Evolutionary conservation across 1,140 invertebrate species (phyloP).

Genomic region (Trichonephila inaurata): DNA sequence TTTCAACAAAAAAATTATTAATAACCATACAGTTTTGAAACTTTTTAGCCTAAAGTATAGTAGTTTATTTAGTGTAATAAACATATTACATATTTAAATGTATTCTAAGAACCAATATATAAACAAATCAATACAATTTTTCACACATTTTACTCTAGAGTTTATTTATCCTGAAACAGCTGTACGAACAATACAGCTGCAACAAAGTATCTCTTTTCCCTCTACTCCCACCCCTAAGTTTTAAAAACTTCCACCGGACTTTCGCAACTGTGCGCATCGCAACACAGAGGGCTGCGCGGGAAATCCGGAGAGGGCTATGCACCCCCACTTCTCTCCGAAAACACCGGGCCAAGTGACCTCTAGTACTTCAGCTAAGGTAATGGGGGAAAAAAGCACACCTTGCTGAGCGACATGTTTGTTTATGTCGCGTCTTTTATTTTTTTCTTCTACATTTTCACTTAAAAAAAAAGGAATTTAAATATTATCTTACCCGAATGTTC

Average conservation of each 20-base stretch:
- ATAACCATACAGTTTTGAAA: no score
- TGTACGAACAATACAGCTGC: background rate
- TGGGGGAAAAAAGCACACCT: background rate
- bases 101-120: no score
- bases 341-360: background rate
- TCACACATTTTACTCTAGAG: no score
- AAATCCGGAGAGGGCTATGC: background rate
- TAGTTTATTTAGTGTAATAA: no score
- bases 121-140: no score
- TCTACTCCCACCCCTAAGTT: background rate
- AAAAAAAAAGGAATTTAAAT: background rate
- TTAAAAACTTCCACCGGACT: background rate
- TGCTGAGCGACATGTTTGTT: constrained; percentile 12
- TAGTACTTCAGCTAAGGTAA: background rate
- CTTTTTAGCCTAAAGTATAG: no score
- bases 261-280: constrained; percentile 17
- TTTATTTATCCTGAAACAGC: no score
- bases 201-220: background rate
- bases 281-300: constrained; percentile 6
- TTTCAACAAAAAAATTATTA: no score
- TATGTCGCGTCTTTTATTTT: background rate
- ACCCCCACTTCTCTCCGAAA: background rate
- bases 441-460: background rate
- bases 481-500: constrained; percentile 39
- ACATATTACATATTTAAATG: no score